Conservation (phyloP, 2,113 vertebrate genomes). For the Saguinus imperator region DNA sequence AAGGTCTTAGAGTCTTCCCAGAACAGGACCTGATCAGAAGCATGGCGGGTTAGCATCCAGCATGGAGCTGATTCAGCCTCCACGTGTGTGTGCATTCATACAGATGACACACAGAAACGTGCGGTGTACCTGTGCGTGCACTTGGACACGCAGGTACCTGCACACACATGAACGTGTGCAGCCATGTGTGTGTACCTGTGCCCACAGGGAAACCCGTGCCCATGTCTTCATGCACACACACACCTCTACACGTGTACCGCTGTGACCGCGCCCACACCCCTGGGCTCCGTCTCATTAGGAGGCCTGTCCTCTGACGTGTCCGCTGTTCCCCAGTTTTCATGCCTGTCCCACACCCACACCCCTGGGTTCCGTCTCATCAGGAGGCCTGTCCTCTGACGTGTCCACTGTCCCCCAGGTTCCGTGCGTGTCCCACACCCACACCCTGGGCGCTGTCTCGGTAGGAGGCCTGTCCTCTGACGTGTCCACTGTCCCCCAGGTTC, state of each 20-base stretch:
- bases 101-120: background rate
- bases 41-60: too few relatives aligned
- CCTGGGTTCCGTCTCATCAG: fast-evolving
- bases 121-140: background rate
- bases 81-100: background rate
- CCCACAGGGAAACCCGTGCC: too few relatives aligned
- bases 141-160: too few relatives aligned
- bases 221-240: too few relatives aligned
- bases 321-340: too few relatives aligned
- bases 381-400: fast-evolving
- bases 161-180: background rate
- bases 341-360: too few relatives aligned
- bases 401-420: too few relatives aligned
- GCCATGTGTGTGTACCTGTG: background rate
- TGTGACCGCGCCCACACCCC: fast-evolving
- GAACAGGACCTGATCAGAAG: too few relatives aligned
- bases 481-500: constrained; percentile 83
- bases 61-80: too few relatives aligned
- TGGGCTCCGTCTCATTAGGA: fast-evolving
- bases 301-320: fast-evolving
- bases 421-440: too few relatives aligned
- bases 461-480: background rate
- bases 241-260: fast-evolving
- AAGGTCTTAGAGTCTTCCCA: too few relatives aligned
- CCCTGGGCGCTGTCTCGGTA: fast-evolving